Evolutionary conservation across 2,797 vertebrate species (phyloP).

Genomic region (Coregonus sp.): DNA sequence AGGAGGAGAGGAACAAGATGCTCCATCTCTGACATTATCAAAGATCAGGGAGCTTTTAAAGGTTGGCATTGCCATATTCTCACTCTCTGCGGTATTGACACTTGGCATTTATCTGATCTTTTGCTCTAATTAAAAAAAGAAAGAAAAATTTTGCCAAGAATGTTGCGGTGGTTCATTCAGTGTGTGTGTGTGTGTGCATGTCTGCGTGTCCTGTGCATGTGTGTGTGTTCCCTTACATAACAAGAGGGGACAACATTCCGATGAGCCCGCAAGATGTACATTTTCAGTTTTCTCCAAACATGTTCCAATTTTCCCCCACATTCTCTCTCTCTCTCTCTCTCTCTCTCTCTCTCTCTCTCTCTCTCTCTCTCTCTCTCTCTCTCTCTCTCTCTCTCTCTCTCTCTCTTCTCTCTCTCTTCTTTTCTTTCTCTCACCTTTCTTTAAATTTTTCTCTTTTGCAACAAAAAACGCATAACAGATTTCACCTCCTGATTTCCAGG

Average conservation of each 20-base stretch:
- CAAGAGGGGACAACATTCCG: conserved; percentile 12
- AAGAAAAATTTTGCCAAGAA: conserved; percentile 71
- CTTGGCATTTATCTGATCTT: conserved; percentile 82
- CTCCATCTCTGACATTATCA: conserved; percentile 77
- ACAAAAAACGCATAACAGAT: too few species aligned
- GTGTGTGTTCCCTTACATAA: background rate
- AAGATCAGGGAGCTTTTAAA: conserved; percentile 78
- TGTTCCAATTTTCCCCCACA: background rate
- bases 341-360: too few species aligned
- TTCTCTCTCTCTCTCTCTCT: too few species aligned
- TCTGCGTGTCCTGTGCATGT: background rate
- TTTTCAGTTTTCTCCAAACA: background rate
- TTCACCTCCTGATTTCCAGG: conserved; percentile 2
- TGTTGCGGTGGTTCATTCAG: conserved; percentile 25
- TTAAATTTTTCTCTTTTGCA: too few species aligned
- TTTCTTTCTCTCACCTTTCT: too few species aligned
- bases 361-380: too few species aligned
- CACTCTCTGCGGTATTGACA: conserved; percentile 74
- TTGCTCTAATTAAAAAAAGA: conserved; percentile 78
- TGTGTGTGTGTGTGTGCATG: background rate
- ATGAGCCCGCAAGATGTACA: conserved; percentile 26
- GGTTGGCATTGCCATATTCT: conserved; percentile 75
- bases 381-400: too few species aligned
- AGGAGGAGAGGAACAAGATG: conserved; percentile 61
- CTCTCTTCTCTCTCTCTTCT: too few species aligned